Percentiles rank a stretch among this genome's conserved stretches.
Conservation (phyloP, 2,797 vertebrate species). For the Monodelphis domestica region DNA sequence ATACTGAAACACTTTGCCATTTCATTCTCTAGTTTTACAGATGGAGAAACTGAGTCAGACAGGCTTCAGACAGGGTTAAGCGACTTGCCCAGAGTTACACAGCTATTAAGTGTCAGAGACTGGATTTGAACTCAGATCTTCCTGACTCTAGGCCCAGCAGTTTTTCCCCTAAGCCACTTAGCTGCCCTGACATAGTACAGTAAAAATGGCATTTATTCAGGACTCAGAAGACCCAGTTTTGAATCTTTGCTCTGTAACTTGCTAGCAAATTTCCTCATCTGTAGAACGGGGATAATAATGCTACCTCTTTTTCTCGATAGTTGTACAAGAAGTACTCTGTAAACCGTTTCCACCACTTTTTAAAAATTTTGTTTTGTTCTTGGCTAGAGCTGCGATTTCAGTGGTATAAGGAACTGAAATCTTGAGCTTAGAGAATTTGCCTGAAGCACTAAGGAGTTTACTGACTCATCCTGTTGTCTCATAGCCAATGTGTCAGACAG, state of each 20-base stretch:
- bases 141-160: neutral
- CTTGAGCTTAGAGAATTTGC: neutral
- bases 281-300: neutral
- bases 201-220: neutral
- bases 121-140: neutral
- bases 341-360: neutral
- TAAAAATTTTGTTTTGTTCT: neutral
- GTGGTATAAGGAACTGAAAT: neutral
- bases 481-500: too few relatives aligned
- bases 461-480: neutral
- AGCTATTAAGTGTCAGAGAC: neutral
- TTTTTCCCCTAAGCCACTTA: neutral
- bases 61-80: neutral
- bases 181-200: neutral
- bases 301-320: neutral
- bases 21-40: neutral
- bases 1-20: neutral
- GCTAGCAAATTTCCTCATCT: neutral
- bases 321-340: neutral
- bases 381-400: neutral
- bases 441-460: neutral
- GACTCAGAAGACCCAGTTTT: neutral
- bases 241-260: neutral
- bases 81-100: neutral
- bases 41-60: neutral